Evolutionary conservation across 2,797 vertebrate species (phyloP), one percentile per base, ranked within the genome.

Genomic region (Acanthis flammea): DNA sequence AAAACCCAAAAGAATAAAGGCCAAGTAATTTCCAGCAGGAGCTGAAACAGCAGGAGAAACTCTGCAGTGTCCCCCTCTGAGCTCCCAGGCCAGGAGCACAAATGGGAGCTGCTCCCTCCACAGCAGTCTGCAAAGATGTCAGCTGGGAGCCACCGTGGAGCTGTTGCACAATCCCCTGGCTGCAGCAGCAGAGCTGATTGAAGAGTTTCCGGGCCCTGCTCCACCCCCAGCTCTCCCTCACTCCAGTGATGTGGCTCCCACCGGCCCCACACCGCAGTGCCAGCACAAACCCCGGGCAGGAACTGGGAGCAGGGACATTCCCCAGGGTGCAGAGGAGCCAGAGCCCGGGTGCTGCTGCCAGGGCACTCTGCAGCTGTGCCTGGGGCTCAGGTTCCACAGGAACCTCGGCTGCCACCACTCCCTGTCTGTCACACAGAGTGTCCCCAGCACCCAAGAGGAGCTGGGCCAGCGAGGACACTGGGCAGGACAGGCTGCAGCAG

Each of bases 141-240:
- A 94, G 42, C 86, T 45, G n/a, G 9, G 66, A 85, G 90, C 57
- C 37, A 5, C 13, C 1, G 35, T 1, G 60, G 90, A 80, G 83
- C 21, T 21, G 66, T 94, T 95, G 95, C 96, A 95, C 95, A 95
- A 96, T 13, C 14, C 3, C 27, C 18, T 82, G 94, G 94, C 95
- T 93, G 60, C 94, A 57, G 92, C 89, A 87, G 84, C 86, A 62
- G 30, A 76, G 94, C 95, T 92, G 92, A 94, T 53, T 96, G 12
- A 82, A 91, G 92, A 92, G 86, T 87, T 96, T 95, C 96, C 37
- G 14, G 92, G 94, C 94, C 84, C 89, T 28, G 10, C 6, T 91
- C 92, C 95, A 82, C 86, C 89, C 92, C 95, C 95, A 95, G 96
- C 92, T 95, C 92, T 96, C 81, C 1, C 35, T 94, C 6, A 0